Evolutionary conservation across 2,113 vertebrate genomes (phyloP), one percentile per base, ranked within the genome.

Genomic region (Grantiella picta): DNA sequence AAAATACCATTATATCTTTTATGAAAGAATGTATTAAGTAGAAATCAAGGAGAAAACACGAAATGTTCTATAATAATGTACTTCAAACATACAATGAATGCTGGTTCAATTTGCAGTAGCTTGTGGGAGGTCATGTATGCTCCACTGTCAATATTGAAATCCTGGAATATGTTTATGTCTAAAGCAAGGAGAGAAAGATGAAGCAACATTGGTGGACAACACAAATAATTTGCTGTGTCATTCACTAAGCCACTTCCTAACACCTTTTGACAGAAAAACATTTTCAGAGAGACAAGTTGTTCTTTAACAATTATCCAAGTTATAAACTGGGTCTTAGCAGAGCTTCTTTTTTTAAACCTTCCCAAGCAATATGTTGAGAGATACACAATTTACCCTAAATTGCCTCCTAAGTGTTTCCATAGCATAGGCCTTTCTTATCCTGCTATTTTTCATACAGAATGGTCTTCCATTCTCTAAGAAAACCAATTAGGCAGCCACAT

Each of bases 131-230:
- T 61, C 53, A 77, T 2, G 10, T 35, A 65, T 53, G 16, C 23
- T 56, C n/a, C n/a, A 25, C 38, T 38, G 29, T 14, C 0, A 0
- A 49, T 64, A 68, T 0, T 63, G 52, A 80, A 82, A 65, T 80
- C 59, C 50, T 86, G 66, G 31, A 88, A 90, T 42, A 38, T 9
- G 38, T 49, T 47, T 66, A 29, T 69, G 31, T 52, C n/a, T 60
- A 40, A 83, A 77, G 76, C 33, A 31, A 50, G 9, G 45, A 44
- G 57, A 80, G 27, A 80, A 73, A 90, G 35, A 71, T 7, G 33
- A 93, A 90, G 23, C 33, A 82, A 69, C 59, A 42, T 0, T 28
- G 15, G 33, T n/a, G 42, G 68, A 71, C 66, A 77, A 68, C 22
- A 82, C 25, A 84, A 88, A 88, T 66, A 33, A 75, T 71, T 80